Base-by-base conservation (phyloP, 2,797 vertebrate species). In the Lutjanus campechanus region DNA sequence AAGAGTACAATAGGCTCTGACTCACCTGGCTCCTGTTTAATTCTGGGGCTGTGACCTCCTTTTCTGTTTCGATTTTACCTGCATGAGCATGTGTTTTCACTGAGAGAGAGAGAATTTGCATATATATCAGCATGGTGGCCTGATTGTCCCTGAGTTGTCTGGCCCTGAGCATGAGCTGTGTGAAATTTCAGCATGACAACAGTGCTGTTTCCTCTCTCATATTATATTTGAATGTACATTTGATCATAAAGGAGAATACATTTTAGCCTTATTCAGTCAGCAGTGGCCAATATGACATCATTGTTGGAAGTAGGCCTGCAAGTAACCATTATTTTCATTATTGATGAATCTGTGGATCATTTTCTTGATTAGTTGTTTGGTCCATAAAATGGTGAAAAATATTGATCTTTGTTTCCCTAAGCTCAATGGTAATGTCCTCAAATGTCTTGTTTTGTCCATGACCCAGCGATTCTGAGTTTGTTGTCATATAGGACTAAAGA, bases 21-120 rank as follows among this genome's bases (percentile, higher is more conserved):
- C 51, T 79, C 51, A 80, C 76, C 71, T 69, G 56, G 41, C 69
- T 71, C n/a, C 44, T 50, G 47, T 78, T 56, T 44, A 12, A 36
- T 22, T 59, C 8, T 17, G 16, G 3, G 41, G 43, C 53, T 51
- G 22, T 19, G 41, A 20, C 10, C 20, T 7, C 29, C 29, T 7
- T 51, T 66, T 77, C 10, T 44, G 3, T 68, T 40, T 7, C 69
- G 40, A 1, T 50, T 67, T 61, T 70, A 40, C 59, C 59, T 62
- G 58, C 71, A 69, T 47, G 70, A 72, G 71, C n/a, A 62, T 68
- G 69, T 70, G 55, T 59, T 74, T 51, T 19, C 54, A 29, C 22
- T 55, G n/a, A 68, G 71, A 22, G 9, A 53, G 44, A 7, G 36
- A 63, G 15, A 15, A 36, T 56, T 49, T 55, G 53, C 29, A 61